Base-by-base conservation (phyloP, 2,113 vertebrate species). In the Shinisaurus crocodilurus region DNA sequence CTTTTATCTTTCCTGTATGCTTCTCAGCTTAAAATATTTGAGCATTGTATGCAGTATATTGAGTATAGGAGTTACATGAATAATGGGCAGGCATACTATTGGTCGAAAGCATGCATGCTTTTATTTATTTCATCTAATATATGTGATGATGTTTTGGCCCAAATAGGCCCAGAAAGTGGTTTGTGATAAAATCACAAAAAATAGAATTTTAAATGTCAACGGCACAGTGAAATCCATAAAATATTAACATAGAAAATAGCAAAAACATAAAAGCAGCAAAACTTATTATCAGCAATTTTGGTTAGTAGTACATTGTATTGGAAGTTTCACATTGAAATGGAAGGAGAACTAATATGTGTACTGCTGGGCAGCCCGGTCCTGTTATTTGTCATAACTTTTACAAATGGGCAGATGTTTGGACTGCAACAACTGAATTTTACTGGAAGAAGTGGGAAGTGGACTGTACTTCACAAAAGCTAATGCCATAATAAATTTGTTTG, bases 21-120 rank as follows among this genome's bases (percentile, higher is more conserved):
- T 90, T 4, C 0, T 2, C 50, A 70, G 34, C 69, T 79, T 93
- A 67, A 91, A 93, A 70, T 77, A n/a, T 27, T 13, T 60, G 76
- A 84, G 29, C 75, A 57, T 20, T 20, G 40, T 72, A 48, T 50
- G n/a, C 29, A 48, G 13, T 50, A 18, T 34, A 27, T 67, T 67
- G 20, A 67, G 65, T 20, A 67, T 43, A 25, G 6, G 20, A 43
- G 20, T 40, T 77, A 15, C 23, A 77, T 77, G 40, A 77, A 45
- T 45, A 45, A 77, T 25, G 27, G 75, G 75, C 75, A 45, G 20
- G 18, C 23, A 77, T 3, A 77, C 37, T 40, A 3, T 77, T 45
- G 12, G 75, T 50, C 48, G 48, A 4, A 50, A 5, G 48, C 48
- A 50, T 50, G 48, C 8, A 8, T 50, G 8, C 48, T 25, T 5